Percentiles rank a stretch among this genome's conserved stretches.
Evolutionary conservation across 2,113 vertebrate genomes (phyloP).

Genomic region (Rhinoptilus africanus): DNA sequence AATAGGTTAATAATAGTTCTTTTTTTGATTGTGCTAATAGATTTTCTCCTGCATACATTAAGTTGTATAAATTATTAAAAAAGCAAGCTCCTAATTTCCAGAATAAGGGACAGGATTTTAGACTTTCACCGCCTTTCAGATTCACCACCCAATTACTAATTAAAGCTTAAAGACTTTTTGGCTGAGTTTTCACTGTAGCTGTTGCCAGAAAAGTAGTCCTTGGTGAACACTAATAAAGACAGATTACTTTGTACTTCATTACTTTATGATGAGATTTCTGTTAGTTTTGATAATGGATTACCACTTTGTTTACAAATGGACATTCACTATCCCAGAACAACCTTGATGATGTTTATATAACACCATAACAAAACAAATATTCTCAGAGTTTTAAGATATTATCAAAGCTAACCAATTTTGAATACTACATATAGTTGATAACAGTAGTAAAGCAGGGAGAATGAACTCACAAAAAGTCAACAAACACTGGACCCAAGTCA

Average conservation of each 20-base stretch:
- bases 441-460: not conserved
- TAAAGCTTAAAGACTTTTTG: not conserved
- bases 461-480: not conserved
- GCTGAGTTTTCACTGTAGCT: not conserved
- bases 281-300: not conserved
- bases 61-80: not conserved
- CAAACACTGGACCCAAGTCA: not conserved
- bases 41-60: not conserved
- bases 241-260: not conserved
- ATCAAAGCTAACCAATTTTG: not conserved
- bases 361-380: not conserved
- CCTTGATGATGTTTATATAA: not conserved
- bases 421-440: not conserved
- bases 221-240: conserved; percentile 3
- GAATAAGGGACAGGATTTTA: not conserved
- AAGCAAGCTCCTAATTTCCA: not conserved
- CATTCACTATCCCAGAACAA: not conserved
- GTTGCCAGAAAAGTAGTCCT: conserved; percentile 5
- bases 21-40: not conserved
- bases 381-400: not conserved
- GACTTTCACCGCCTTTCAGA: not conserved
- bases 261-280: not conserved
- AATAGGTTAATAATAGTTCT: not conserved
- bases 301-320: not conserved
- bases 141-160: not conserved